Conservation (phyloP, 2,797 vertebrate species). For the Atherinosoma microstoma region DNA sequence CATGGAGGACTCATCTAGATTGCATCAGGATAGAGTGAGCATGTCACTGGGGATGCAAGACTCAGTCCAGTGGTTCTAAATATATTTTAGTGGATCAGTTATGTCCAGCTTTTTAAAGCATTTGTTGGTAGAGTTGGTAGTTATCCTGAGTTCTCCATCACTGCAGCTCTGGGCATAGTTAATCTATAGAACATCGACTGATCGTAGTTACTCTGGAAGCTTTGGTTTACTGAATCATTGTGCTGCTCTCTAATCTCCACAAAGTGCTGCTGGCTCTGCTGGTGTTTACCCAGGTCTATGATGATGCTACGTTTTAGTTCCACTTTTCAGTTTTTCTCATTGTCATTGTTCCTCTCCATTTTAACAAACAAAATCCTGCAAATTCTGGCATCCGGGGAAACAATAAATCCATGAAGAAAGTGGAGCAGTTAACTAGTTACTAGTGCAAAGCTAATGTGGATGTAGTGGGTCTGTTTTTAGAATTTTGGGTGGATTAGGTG, state of each 20-base stretch:
- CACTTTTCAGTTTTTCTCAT: not conserved
- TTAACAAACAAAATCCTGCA: not conserved
- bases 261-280: not conserved
- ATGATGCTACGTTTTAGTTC: not conserved
- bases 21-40: not conserved
- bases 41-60: not conserved
- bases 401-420: not conserved
- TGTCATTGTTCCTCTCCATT: not conserved
- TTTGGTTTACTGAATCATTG: not conserved
- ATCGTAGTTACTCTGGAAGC: not conserved
- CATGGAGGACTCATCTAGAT: not conserved
- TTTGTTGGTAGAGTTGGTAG: not conserved
- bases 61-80: not conserved
- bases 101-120: not conserved
- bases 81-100: not conserved
- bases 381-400: not conserved
- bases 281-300: not conserved
- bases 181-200: not conserved
- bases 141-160: not conserved
- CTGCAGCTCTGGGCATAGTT: not conserved
- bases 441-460: no score
- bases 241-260: not conserved
- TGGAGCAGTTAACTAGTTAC: no score
- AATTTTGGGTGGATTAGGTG: no score
- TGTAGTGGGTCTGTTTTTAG: no score